phyloP scores from a whole-genome alignment of 2,113 vertebrate genomes.

The Romanogobio albipinnatus region DNA sequence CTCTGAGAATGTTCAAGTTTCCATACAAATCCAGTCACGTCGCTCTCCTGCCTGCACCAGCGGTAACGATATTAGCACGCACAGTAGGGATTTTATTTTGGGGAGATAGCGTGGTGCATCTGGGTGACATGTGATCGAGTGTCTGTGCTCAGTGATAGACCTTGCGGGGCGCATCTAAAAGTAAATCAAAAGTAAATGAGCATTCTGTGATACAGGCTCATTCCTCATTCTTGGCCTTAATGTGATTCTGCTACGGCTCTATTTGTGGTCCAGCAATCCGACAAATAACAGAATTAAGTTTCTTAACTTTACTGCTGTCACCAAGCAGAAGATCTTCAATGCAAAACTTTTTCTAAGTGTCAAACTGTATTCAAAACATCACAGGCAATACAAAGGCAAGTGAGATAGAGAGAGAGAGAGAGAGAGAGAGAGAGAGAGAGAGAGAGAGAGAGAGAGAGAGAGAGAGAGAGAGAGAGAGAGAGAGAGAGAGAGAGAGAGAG shows the following conservation, averaged over 20 bases:
- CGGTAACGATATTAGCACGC: conserved; percentile 28
- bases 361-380: neutral
- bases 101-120: conserved; percentile 27
- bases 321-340: neutral
- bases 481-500: neutral
- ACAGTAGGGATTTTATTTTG: conserved; percentile 51
- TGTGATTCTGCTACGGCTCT: conserved; percentile 53
- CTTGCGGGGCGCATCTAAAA: conserved; percentile 42
- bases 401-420: neutral
- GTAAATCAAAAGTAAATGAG: conserved; percentile 52
- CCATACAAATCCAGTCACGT: neutral
- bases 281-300: conserved; percentile 49
- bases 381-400: neutral
- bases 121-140: conserved; percentile 46
- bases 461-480: neutral
- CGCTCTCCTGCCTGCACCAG: neutral
- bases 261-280: conserved; percentile 29
- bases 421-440: neutral
- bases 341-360: conserved; percentile 11
- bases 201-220: conserved; percentile 41
- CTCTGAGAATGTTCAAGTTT: neutral
- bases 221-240: conserved; percentile 54
- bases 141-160: conserved; percentile 15
- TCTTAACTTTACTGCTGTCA: conserved; percentile 18
- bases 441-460: neutral